These are phyloP conservation scores for Teleiodes luculella DNA, from an alignment of 2,888 invertebrate genomes.

Conservation along the genomic window DNA sequence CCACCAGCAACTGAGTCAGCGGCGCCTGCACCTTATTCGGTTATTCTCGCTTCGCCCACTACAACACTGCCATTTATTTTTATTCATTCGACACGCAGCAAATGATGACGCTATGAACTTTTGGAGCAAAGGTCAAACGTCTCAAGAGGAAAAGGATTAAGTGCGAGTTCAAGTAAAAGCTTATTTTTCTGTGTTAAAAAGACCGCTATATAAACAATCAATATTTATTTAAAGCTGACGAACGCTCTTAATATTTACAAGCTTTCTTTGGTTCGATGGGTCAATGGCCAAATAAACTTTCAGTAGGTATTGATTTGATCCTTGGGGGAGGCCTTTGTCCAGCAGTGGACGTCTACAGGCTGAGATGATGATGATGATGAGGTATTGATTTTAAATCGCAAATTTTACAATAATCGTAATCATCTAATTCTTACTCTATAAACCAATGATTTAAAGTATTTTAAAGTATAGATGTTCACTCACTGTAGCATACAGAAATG, in stretches of 20 bases:
- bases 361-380: too few species aligned
- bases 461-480: too few species aligned
- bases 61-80: constrained; percentile 22
- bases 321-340: too few species aligned
- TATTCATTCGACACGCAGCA: constrained; percentile 20
- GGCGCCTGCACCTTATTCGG: constrained; percentile 28
- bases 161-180: background rate
- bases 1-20: constrained; percentile 29
- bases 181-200: background rate
- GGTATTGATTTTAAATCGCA: too few species aligned
- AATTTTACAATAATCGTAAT: too few species aligned
- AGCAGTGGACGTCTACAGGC: too few species aligned
- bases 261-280: background rate
- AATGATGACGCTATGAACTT: background rate
- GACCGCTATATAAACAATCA: background rate
- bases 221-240: background rate
- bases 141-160: constrained; percentile 6
- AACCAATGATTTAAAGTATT: too few species aligned
- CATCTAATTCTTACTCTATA: too few species aligned
- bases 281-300: too few species aligned
- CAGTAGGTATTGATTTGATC: too few species aligned
- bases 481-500: too few species aligned
- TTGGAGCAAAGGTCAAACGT: constrained; percentile 2
- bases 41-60: constrained; percentile 26
- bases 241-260: background rate